Conservation (phyloP, 2,888 invertebrate genomes). For the Agonopterix alstromeriana region DNA sequence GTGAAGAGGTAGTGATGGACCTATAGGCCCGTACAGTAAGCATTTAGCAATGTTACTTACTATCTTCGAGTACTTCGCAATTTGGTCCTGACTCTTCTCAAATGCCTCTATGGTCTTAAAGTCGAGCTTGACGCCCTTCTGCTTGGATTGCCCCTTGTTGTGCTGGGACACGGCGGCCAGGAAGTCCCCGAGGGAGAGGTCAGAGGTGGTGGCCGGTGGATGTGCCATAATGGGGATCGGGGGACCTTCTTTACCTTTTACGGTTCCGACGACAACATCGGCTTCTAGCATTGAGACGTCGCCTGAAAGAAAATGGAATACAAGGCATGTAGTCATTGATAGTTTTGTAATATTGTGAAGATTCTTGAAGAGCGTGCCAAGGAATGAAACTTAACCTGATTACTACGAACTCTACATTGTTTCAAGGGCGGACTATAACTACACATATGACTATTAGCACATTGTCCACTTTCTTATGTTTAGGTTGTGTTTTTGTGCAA, state of each 20-base stretch:
- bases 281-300: conserved; percentile 89
- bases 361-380: no score
- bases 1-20: no score
- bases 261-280: conserved; percentile 84
- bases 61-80: conserved; percentile 35
- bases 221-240: conserved; percentile 90
- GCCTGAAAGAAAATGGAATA: conserved; percentile 47
- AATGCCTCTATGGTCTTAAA: conserved; percentile 89
- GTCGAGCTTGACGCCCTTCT: conserved; percentile 91
- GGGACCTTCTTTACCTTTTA: conserved; percentile 65
- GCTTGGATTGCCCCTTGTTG: conserved; percentile 56
- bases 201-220: conserved; percentile 83
- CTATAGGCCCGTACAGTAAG: neutral
- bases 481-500: no score
- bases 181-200: conserved; percentile 86
- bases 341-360: no score
- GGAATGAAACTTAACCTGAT: neutral
- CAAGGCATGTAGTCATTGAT: no score
- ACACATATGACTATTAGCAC: neutral
- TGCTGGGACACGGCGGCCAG: conserved; percentile 75
- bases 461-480: no score
- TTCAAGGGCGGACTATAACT: no score
- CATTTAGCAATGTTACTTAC: conserved; percentile 19
- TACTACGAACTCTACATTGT: no score
- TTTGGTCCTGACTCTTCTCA: conserved; percentile 70